Conservation (phyloP, 2,113 vertebrate genomes). For the Rhabdornis inornatus region DNA sequence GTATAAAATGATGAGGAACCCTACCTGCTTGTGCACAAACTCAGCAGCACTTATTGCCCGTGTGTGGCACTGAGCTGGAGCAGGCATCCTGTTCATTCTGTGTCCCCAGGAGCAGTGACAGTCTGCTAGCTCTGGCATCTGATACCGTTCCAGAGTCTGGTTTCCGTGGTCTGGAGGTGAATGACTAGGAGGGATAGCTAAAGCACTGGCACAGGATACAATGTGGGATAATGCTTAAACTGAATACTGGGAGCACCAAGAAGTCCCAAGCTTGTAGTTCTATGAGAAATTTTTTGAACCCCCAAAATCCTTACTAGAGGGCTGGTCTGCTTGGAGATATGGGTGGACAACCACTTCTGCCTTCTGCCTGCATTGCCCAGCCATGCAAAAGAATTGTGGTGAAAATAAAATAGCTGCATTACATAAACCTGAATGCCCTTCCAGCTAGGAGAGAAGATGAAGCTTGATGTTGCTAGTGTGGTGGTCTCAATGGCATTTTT, state of each 20-base stretch:
- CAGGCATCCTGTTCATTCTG: not conserved
- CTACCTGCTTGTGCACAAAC: not conserved
- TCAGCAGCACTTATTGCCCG: not conserved
- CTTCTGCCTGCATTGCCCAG: not conserved
- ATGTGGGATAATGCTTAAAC: not conserved
- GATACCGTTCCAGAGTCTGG: not conserved
- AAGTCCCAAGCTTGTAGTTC: not conserved
- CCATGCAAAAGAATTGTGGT: not conserved
- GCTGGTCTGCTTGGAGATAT: not conserved
- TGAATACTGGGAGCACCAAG: not conserved
- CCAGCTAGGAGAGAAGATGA: not conserved
- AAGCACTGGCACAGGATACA: not conserved
- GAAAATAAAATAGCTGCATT: not conserved
- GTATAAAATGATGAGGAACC: not conserved
- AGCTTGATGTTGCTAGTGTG: not conserved
- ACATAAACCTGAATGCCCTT: not conserved
- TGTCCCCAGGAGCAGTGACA: not conserved
- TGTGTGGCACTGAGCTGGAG: not conserved
- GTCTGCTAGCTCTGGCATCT: not conserved
- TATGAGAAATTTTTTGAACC: not conserved
- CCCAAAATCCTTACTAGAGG: not conserved
- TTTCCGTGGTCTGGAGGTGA: not conserved
- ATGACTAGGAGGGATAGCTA: not conserved
- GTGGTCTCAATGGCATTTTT: not conserved
- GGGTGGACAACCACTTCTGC: not conserved